Evolutionary conservation across 1,140 invertebrate species (phyloP), one percentile per base, ranked within the genome.

Genomic region (Oreohelix idahoensis): DNA sequence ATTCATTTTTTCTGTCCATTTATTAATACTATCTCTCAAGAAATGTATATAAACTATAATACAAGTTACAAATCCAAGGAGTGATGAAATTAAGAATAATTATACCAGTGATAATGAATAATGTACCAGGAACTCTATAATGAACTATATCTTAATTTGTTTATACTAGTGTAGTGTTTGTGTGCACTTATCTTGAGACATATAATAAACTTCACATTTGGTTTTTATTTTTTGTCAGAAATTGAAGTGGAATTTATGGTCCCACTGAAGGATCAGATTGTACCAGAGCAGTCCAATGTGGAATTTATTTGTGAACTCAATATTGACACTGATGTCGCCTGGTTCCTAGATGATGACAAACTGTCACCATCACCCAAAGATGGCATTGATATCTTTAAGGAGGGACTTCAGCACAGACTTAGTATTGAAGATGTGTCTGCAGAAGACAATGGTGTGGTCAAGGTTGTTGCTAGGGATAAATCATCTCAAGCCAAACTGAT

Each of bases 291-390:
- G 90, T 97, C 99, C 87, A 96, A 96, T 13, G 95, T 98, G 45
- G 97, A 97, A 15, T 93, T 99, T 36, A 94, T 96, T 71, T 98
- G 98, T 90, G 97, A 99, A 91, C 94, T 99, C 51, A 98, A 99
- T 90, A 98, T 99, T 93, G 96, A 96, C n/a, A 95, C 95, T 86
- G 87, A 88, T 63, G 86, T 90, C 23, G 74, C 86, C 71, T 94
- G 93, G 93, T 91, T 89, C 75, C 89, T 93, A 36, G 91, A 93
- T 74, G 92, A 90, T 32, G 86, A 90, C 78, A 88, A 91, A 83
- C 88, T 92, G 15, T 81, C 84, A 53, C 79, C 79, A 49, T 81
- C 79, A 84, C 87, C 83, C 45, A 87, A 89, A 70, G 97, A 98
- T 89, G 96, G 97, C 84, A 94, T 97, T 73, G 96, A 97, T 35